Evolutionary conservation across 2,797 vertebrate genomes (phyloP).

Genomic region (Hypotaenidia okinawae): DNA sequence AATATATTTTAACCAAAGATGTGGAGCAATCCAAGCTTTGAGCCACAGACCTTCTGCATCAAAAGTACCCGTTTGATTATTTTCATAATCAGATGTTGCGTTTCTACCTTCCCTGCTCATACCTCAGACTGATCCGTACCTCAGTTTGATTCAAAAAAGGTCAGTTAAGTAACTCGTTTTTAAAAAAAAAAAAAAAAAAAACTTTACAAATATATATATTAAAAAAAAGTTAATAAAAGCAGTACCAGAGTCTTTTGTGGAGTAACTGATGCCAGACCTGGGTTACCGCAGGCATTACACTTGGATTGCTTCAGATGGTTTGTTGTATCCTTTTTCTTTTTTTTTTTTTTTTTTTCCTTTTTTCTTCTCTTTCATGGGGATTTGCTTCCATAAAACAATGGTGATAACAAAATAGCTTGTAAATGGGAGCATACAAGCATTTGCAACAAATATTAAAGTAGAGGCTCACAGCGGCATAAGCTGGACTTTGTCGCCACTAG

Average conservation of each 20-base stretch:
- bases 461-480: slow-evolving; percentile 98
- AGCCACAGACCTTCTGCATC: slow-evolving; percentile 75
- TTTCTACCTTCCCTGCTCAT: slow-evolving; percentile 83
- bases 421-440: slow-evolving; percentile 87
- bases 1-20: slow-evolving; percentile 93
- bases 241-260: slow-evolving; percentile 62
- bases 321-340: slow-evolving; percentile 83
- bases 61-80: slow-evolving; percentile 71
- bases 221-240: slow-evolving; percentile 46
- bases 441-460: slow-evolving; percentile 88
- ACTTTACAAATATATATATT: too few species aligned
- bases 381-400: slow-evolving; percentile 84
- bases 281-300: slow-evolving; percentile 76
- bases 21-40: slow-evolving; percentile 83
- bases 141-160: slow-evolving; percentile 84
- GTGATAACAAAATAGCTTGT: slow-evolving; percentile 91
- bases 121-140: slow-evolving; percentile 90
- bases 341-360: slow-evolving; percentile 65
- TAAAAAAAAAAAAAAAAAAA: neutral
- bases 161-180: slow-evolving; percentile 76
- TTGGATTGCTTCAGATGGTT: slow-evolving; percentile 91
- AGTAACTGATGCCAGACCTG: slow-evolving; percentile 73
- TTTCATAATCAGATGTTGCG: slow-evolving; percentile 81
- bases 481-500: slow-evolving; percentile 99
- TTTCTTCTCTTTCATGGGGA: slow-evolving; percentile 76